Percentiles rank a stretch among this genome's conserved stretches.
Conservation (phyloP, 2,888 invertebrate species). For the Thecocarcelia acutangulata region DNA sequence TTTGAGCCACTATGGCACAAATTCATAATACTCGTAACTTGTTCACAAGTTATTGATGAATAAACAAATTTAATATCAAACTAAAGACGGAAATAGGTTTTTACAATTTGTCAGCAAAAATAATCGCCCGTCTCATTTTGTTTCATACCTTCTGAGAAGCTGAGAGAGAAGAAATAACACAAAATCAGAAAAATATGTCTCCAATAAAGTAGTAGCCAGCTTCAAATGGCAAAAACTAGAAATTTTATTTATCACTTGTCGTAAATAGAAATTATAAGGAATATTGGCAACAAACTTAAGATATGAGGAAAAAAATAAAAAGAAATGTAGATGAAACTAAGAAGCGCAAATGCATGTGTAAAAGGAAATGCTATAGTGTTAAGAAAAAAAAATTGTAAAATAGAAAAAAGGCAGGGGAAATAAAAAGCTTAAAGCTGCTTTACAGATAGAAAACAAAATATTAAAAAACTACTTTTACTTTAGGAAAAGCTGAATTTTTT, state of each 20-base stretch:
- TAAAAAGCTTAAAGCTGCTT: slow-evolving; percentile 30
- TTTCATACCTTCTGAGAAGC: background rate
- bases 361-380: slow-evolving; percentile 15
- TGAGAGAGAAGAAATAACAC: slow-evolving; percentile 3
- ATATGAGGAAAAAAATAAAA: slow-evolving; percentile 39
- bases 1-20: no score
- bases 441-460: slow-evolving; percentile 1
- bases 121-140: background rate
- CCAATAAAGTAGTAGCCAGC: slow-evolving; percentile 28
- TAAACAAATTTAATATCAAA: background rate
- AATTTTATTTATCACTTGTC: slow-evolving; percentile 59
- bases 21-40: no score
- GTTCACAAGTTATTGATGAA: no score
- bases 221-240: slow-evolving; percentile 26
- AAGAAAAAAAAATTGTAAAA: slow-evolving; percentile 33
- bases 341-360: background rate
- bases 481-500: background rate
- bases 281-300: slow-evolving; percentile 51
- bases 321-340: no score
- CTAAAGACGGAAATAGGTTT: background rate
- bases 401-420: slow-evolving; percentile 13
- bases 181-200: slow-evolving; percentile 45
- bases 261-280: slow-evolving; percentile 66
- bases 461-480: background rate
- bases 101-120: background rate